Evolutionary conservation across 2,113 vertebrate species (phyloP), one percentile per base, ranked within the genome.

Genomic region (Phylloscopus trochiloides): DNA sequence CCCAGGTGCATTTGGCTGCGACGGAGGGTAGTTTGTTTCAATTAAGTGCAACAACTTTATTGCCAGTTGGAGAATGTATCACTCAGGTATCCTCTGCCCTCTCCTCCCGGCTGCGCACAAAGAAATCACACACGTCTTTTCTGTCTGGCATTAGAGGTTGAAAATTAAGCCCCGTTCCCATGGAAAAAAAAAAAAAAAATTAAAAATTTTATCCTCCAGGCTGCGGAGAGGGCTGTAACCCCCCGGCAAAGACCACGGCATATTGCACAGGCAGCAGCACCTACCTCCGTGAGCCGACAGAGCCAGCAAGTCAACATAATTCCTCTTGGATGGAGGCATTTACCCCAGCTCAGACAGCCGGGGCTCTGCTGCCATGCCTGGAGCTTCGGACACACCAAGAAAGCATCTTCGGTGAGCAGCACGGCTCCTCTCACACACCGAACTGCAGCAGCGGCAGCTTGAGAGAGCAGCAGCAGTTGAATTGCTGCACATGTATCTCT

Each of bases 401-500:
- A 36, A 92, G 92, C 96, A 94, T 94, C 96, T 92, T 93, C 79
- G 34, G 78, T 3, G 43, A 84, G 86, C 93, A 50, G 92, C 75
- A 1, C 34, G 1, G 90, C 94, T 90, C 32, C 67, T 67, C 67
- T 74, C 85, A 11, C 82, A 52, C 36, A 11, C 68, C 25, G 16
- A 87, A 65, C 93, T 82, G 95, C 96, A 93, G 96, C 94, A 26
- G 88, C 68, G 0, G 92, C 95, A 92, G 94, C 88, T 88, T 62
- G 70, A 10, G 24, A 77, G 75, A 92, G 95, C 93, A 72, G 85
- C 93, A 90, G 96, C 95, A 54, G 85, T 91, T 90, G 93, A 72
- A 94, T 90, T 74, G 93, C 96, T 92, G 94, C 87, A 96, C 96
- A 95, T 96, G 93, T 93, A 96, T 90, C 96, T 88, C 96, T 95